phyloP scores from a whole-genome alignment of 2,888 invertebrate genomes.

The Drosophila neotestacea region DNA sequence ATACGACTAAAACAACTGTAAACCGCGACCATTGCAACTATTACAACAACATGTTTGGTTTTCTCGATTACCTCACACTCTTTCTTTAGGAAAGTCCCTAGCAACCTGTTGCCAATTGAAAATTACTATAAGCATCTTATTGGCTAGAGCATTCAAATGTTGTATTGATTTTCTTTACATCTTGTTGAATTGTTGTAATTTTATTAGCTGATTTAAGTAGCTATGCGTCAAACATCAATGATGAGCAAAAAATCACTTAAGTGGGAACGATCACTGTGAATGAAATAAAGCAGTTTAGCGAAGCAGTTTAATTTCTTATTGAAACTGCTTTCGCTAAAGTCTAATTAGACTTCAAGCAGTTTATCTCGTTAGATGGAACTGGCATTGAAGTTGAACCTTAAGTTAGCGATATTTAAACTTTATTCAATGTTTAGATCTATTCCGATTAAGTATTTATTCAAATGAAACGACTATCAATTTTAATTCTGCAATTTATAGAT shows the following conservation, averaged over 20 bases:
- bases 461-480: no score
- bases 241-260: constrained; percentile 16
- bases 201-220: constrained; percentile 48
- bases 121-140: constrained; percentile 5
- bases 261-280: constrained; percentile 2
- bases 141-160: constrained; percentile 21
- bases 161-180: constrained; percentile 10
- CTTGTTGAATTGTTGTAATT: constrained; percentile 33
- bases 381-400: background rate
- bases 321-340: background rate
- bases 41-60: constrained; percentile 2
- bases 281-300: background rate
- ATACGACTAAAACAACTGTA: constrained; percentile 7
- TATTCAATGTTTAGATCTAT: no score
- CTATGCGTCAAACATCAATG: constrained; percentile 33
- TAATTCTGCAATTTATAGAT: no score
- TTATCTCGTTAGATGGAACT: background rate
- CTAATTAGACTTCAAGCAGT: background rate
- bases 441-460: no score
- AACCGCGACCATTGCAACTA: constrained; percentile 18
- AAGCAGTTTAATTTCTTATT: background rate
- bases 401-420: background rate
- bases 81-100: background rate
- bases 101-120: constrained; percentile 40
- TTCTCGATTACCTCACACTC: constrained; percentile 12